Conservation (phyloP, 37 sponge, comb jelly and placozoan species). For the Geodia barretti region DNA sequence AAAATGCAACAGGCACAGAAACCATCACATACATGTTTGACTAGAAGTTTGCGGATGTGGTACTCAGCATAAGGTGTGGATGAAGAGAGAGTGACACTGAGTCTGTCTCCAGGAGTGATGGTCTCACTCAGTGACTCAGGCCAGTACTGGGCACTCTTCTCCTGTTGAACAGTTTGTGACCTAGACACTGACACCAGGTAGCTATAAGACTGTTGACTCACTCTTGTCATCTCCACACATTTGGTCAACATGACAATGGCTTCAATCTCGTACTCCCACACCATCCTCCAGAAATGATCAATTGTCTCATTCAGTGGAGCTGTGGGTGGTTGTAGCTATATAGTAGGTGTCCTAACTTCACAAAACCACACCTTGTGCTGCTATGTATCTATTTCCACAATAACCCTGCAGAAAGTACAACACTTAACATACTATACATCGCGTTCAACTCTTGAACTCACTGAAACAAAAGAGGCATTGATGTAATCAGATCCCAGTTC, state of each 20-base stretch:
- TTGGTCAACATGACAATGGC: slow-evolving; percentile 59
- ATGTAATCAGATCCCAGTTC: background rate
- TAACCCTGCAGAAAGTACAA: background rate
- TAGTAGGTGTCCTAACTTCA: background rate
- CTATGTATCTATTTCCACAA: background rate
- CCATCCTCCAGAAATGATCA: slow-evolving; percentile 49
- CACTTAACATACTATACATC: too few species aligned
- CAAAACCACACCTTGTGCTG: background rate
- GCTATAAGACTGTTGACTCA: background rate
- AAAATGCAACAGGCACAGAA: too few species aligned
- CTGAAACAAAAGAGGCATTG: background rate
- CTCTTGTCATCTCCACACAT: slow-evolving; percentile 28
- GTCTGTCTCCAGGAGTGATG: background rate
- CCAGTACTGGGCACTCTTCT: background rate
- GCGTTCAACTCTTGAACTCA: background rate
- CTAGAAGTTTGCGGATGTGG: slow-evolving; percentile 30
- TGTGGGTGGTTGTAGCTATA: background rate
- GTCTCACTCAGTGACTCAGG: background rate
- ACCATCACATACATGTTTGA: slow-evolving; percentile 41
- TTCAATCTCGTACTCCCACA: slow-evolving; percentile 30
- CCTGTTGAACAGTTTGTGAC: background rate
- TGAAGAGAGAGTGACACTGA: slow-evolving; percentile 27
- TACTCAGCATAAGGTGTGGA: slow-evolving; percentile 50
- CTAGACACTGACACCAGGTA: background rate
- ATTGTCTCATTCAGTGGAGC: slow-evolving; percentile 38